These are phyloP conservation scores for Anoplolepis gracilipes DNA, from an alignment of 1,140 invertebrate species.

Conservation along the genomic window DNA sequence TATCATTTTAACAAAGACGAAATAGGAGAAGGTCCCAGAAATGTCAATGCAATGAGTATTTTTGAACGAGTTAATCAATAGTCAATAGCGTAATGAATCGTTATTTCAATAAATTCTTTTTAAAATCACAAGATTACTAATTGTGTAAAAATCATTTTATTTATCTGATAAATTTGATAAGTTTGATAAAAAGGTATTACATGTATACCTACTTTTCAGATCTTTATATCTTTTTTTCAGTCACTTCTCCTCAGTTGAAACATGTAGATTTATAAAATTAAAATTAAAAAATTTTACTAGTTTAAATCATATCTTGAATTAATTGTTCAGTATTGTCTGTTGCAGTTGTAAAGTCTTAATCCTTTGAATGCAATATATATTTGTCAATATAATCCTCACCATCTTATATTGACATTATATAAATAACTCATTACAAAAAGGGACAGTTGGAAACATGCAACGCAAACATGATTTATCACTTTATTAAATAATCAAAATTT, in stretches of 20 bases:
- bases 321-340: slow-evolving; percentile 7
- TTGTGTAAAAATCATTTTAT: not conserved
- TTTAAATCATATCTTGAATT: not conserved
- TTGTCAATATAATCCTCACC: not conserved
- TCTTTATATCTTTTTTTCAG: too few relatives aligned
- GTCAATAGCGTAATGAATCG: not conserved
- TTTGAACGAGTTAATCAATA: not conserved
- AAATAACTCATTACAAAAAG: slow-evolving; percentile 8
- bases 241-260: too few relatives aligned
- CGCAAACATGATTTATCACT: not conserved
- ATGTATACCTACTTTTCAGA: too few relatives aligned
- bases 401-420: slow-evolving; percentile 25
- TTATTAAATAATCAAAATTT: not conserved
- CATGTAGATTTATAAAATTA: not conserved
- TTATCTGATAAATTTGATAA: not conserved
- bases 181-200: not conserved
- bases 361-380: not conserved
- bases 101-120: not conserved
- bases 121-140: not conserved
- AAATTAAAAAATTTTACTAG: not conserved
- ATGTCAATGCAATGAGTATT: slow-evolving; percentile 18
- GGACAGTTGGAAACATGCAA: not conserved
- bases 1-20: slow-evolving; percentile 39
- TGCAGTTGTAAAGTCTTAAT: slow-evolving; percentile 9
- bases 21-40: slow-evolving; percentile 22